These are phyloP conservation scores for Pipistrellus pipistrellus DNA, from an alignment of 2,797 vertebrate genomes.

Conservation along the genomic window DNA sequence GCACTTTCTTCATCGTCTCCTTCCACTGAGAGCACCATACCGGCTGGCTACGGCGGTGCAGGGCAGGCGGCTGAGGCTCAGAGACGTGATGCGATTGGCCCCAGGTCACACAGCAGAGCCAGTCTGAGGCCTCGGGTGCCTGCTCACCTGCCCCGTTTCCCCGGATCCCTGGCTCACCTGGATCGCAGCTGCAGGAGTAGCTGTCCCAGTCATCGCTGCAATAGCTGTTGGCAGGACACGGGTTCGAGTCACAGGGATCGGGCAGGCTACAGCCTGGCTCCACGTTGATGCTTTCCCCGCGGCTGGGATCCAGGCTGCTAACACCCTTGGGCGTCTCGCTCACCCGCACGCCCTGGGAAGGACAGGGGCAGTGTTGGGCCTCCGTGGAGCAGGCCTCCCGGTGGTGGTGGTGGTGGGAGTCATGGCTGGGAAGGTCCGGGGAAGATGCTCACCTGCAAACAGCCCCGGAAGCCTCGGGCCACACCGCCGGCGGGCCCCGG, in stretches of 20 bases:
- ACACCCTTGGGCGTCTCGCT: slow-evolving; percentile 85
- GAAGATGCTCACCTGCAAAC: slow-evolving; percentile 92
- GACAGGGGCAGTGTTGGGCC: neutral
- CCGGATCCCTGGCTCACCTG: slow-evolving; percentile 86
- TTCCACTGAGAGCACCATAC: neutral
- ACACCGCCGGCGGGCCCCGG: slow-evolving; percentile 87
- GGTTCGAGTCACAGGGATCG: slow-evolving; percentile 94
- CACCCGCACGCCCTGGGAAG: slow-evolving; percentile 91
- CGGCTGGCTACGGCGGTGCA: neutral
- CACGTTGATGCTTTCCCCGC: slow-evolving; percentile 91
- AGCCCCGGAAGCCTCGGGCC: slow-evolving; percentile 94
- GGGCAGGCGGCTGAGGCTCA: neutral
- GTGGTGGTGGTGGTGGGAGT: fast-evolving
- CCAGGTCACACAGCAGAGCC: neutral
- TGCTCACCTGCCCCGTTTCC: neutral
- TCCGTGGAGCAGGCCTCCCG: neutral
- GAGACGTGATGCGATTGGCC: neutral
- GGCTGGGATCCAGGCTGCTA: slow-evolving; percentile 89
- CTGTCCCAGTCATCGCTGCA: slow-evolving; percentile 96
- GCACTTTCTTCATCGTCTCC: neutral
- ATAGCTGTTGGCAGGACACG: slow-evolving; percentile 94
- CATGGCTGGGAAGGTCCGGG: neutral
- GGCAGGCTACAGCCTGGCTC: slow-evolving; percentile 93
- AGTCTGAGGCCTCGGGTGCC: neutral
- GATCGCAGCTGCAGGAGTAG: slow-evolving; percentile 94